phyloP scores from a whole-genome alignment of 2,797 vertebrate genomes.

The Peromyscus melanophrys region DNA sequence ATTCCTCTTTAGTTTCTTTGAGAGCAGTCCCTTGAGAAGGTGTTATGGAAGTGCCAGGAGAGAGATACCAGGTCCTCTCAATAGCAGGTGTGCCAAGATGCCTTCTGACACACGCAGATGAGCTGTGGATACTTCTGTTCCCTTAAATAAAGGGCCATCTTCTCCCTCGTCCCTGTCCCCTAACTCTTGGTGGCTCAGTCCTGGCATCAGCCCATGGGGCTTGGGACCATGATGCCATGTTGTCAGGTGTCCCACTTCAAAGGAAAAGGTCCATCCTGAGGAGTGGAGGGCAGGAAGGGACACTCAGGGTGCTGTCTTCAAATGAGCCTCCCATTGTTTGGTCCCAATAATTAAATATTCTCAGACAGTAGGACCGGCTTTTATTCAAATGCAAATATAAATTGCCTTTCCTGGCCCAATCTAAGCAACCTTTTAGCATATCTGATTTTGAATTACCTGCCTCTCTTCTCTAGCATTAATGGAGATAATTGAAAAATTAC shows the following conservation, averaged over 20 bases:
- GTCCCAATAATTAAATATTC: background rate
- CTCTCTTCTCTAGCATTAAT: constrained; percentile 9
- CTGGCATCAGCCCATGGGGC: accelerated
- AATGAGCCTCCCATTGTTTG: accelerated
- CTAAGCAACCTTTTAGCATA: background rate
- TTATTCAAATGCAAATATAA: background rate
- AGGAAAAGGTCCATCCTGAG: background rate
- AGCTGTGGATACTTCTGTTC: background rate
- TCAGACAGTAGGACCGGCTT: background rate
- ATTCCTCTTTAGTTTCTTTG: accelerated
- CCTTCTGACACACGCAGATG: accelerated
- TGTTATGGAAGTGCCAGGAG: background rate
- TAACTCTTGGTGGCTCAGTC: background rate
- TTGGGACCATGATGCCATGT: accelerated
- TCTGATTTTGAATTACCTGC: background rate
- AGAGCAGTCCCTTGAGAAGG: background rate
- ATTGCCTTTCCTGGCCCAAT: background rate
- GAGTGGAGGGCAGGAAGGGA: background rate
- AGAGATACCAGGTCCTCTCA: background rate
- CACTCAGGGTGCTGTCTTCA: no score
- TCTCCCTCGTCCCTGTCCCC: background rate
- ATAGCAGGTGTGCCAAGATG: accelerated
- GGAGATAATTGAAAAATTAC: constrained; percentile 24
- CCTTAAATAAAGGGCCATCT: accelerated
- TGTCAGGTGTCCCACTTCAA: background rate